These are phyloP conservation scores for Candidula unifasciata DNA, from an alignment of 2,888 invertebrate genomes.

Conservation along the genomic window DNA sequence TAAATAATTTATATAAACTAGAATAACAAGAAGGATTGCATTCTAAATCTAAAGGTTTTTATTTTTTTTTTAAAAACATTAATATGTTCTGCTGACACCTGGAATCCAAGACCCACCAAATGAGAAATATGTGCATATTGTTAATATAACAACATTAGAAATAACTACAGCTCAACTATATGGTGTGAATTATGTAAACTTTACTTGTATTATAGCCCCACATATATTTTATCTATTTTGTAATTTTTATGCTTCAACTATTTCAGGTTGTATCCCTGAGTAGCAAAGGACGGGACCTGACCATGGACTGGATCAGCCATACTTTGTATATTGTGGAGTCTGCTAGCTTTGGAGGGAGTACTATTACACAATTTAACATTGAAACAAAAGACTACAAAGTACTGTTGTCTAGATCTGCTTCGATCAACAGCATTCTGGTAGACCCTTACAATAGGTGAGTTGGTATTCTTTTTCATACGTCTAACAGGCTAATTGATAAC, in stretches of 20 bases:
- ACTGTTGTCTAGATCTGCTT: slow-evolving; percentile 68
- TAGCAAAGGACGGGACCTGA: slow-evolving; percentile 83
- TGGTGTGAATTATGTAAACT: not conserved
- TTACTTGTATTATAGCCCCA: not conserved
- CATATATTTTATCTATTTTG: not conserved
- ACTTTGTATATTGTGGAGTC: slow-evolving; percentile 89
- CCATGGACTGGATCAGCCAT: slow-evolving; percentile 92
- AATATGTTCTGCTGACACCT: too few relatives aligned
- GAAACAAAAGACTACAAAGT: slow-evolving; percentile 65
- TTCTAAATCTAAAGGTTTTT: too few relatives aligned
- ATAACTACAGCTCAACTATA: too few relatives aligned
- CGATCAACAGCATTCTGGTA: slow-evolving; percentile 85
- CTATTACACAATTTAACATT: slow-evolving; percentile 75
- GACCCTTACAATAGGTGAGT: slow-evolving; percentile 85
- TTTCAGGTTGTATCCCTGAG: slow-evolving; percentile 66
- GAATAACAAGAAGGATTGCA: too few relatives aligned
- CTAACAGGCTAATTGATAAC: not conserved
- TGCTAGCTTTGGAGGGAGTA: slow-evolving; percentile 77
- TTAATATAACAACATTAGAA: too few relatives aligned
- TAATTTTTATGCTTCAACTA: not conserved
- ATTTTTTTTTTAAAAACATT: too few relatives aligned
- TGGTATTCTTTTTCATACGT: not conserved
- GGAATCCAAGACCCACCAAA: too few relatives aligned
- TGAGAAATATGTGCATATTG: too few relatives aligned
- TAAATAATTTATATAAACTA: too few relatives aligned